Percentiles rank a stretch among this genome's conserved stretches.
Conservation (phyloP, 2,113 vertebrate species). For the Corythaeola cristata region DNA sequence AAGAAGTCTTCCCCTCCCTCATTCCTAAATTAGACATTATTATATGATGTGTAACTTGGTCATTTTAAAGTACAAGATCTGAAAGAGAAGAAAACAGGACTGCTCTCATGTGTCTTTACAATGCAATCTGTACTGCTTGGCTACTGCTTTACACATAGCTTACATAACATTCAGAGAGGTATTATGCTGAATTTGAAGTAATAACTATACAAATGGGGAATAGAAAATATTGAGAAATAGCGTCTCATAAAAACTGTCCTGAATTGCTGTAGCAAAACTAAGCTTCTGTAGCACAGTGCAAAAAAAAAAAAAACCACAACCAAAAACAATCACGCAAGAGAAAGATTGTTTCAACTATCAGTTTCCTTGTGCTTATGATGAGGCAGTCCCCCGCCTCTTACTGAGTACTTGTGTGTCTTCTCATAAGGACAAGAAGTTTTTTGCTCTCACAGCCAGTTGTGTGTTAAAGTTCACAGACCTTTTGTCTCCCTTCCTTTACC, state of each 20-base stretch:
- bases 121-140: background rate
- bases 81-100: background rate
- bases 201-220: background rate
- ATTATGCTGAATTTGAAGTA: background rate
- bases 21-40: background rate
- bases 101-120: background rate
- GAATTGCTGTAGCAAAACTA: background rate
- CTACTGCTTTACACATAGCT: background rate
- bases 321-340: background rate
- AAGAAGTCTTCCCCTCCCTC: background rate
- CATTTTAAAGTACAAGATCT: background rate
- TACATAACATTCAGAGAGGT: background rate
- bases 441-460: background rate
- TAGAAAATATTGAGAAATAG: background rate
- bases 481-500: background rate
- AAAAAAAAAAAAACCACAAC: too few relatives aligned
- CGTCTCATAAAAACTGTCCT: background rate
- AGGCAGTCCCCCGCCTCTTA: background rate
- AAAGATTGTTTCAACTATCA: background rate
- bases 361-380: background rate
- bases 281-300: background rate
- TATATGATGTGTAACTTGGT: too few relatives aligned
- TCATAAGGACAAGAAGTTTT: background rate
- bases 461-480: background rate
- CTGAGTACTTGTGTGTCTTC: background rate